phyloP scores from a whole-genome alignment of 2,888 invertebrate genomes.

The Apotomis turbidana region DNA sequence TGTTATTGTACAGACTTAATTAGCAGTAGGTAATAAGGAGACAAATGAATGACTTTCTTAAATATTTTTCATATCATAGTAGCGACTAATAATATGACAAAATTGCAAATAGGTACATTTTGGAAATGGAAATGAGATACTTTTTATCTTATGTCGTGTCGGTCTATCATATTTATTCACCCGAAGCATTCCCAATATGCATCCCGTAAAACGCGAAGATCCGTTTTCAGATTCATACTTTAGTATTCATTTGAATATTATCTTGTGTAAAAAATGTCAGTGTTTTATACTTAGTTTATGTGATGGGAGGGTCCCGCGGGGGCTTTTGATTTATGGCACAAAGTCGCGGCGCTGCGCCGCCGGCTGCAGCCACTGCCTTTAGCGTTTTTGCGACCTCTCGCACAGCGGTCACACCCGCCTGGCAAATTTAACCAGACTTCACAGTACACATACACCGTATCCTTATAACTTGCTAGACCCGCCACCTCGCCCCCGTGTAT shows the following conservation, averaged over 20 bases:
- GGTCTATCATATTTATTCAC: not conserved
- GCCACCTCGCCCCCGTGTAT: not conserved
- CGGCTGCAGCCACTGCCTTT: constrained; percentile 62
- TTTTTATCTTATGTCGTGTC: not conserved
- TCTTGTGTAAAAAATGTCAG: constrained; percentile 57
- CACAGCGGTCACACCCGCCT: constrained; percentile 48
- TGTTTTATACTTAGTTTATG: constrained; percentile 68
- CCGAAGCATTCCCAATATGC: not conserved
- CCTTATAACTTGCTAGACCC: not conserved
- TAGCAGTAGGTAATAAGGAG: no score
- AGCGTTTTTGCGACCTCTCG: constrained; percentile 69
- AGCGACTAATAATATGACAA: no score
- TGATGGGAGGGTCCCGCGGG: constrained; percentile 68
- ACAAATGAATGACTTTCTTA: no score
- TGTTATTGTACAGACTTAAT: no score
- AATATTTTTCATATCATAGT: no score
- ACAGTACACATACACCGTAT: constrained; percentile 44
- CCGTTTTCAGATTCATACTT: constrained; percentile 37
- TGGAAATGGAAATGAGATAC: no score
- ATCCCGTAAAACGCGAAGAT: constrained; percentile 24
- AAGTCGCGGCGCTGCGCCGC: constrained; percentile 63
- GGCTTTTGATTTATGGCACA: constrained; percentile 78
- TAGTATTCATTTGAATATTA: constrained; percentile 53
- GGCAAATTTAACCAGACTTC: constrained; percentile 55
- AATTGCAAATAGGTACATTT: no score